Evolutionary conservation across 1,140 invertebrate genomes (phyloP).

Genomic region (Drosophila sp.): DNA sequence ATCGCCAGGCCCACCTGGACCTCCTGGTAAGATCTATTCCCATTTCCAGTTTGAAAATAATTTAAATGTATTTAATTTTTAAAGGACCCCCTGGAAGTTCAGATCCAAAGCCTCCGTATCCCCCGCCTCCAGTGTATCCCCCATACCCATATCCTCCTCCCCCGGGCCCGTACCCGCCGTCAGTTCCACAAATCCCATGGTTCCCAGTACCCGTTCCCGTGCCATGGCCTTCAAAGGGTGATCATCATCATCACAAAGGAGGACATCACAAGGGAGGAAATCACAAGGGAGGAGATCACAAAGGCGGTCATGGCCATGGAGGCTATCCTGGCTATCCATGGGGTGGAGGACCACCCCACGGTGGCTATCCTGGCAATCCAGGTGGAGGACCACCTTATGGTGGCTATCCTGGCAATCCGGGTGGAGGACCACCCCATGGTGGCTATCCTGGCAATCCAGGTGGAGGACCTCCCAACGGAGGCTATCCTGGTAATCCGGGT

Average conservation of each 20-base stretch:
- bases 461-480: neutral
- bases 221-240: slow-evolving; percentile 44
- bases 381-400: too few relatives aligned
- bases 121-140: slow-evolving; percentile 7
- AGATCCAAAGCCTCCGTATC: neutral
- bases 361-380: too few relatives aligned
- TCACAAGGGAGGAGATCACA: slow-evolving; percentile 34
- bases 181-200: slow-evolving; percentile 25
- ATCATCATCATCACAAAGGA: slow-evolving; percentile 32
- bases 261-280: slow-evolving; percentile 30
- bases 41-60: too few relatives aligned
- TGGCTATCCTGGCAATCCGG: too few relatives aligned
- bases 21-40: slow-evolving; percentile 11
- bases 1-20: slow-evolving; percentile 25
- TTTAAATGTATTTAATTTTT: neutral
- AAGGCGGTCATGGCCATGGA: neutral
- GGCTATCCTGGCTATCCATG: neutral
- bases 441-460: neutral
- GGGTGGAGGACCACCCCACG: too few relatives aligned
- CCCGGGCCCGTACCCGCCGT: slow-evolving; percentile 10
- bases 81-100: slow-evolving; percentile 32
- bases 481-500: neutral
- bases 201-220: slow-evolving; percentile 39
- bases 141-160: slow-evolving; percentile 24
- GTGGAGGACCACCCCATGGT: neutral